Percentiles rank a stretch among this genome's conserved stretches.
Conservation (phyloP, 1,140 invertebrate species). For the Asbolus verrucosus region DNA sequence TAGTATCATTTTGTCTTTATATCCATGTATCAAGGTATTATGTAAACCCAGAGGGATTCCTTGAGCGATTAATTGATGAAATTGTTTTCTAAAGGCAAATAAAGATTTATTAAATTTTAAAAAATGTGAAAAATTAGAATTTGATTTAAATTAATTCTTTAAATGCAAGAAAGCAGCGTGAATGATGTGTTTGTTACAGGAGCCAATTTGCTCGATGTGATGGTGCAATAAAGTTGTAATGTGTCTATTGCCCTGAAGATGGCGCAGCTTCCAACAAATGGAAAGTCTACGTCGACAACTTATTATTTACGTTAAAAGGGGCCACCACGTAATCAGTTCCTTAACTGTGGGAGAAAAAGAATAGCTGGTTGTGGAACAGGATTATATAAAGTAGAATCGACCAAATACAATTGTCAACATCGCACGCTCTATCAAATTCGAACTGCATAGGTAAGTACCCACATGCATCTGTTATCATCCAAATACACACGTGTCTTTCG, state of each 20-base stretch:
- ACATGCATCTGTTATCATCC: conserved; percentile 54
- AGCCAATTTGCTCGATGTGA: no score
- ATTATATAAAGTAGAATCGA: conserved; percentile 49
- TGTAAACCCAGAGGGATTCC: no score
- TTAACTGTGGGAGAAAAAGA: conserved; percentile 28
- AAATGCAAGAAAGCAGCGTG: no score
- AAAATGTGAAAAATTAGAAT: no score
- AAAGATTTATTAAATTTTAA: no score
- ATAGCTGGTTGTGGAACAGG: conserved; percentile 50
- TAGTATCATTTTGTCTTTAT: no score
- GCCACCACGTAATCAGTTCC: conserved; percentile 47
- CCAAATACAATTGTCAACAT: conserved; percentile 56
- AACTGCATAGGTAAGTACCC: conserved; percentile 56
- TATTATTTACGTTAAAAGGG: conserved; percentile 52
- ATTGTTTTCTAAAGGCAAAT: no score
- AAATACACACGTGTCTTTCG: conserved; percentile 54
- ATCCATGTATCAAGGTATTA: no score
- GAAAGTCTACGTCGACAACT: conserved; percentile 43
- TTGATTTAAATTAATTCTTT: no score
- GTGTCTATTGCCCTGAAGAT: conserved; percentile 1
- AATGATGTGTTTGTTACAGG: no score
- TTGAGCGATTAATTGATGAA: no score
- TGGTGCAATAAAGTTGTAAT: no score
- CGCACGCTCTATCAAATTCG: conserved; percentile 10
- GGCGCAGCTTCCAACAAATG: not conserved